phyloP scores from a whole-genome alignment of 2,888 invertebrate species.

The Leucozona laternaria region DNA sequence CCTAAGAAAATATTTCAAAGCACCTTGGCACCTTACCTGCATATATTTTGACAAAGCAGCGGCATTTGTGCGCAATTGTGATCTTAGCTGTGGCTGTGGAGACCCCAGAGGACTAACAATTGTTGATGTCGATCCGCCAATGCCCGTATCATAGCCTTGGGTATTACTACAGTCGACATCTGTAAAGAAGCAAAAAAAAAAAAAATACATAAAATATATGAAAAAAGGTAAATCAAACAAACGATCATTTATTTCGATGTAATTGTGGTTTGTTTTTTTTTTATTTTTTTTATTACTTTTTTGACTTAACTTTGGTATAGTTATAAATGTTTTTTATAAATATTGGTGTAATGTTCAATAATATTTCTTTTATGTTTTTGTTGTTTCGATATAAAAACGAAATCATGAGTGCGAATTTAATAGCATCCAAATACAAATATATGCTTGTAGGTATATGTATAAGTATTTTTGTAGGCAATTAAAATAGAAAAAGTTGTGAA shows the following conservation, averaged over 20 bases:
- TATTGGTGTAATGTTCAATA: slow-evolving; percentile 13
- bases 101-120: slow-evolving; percentile 84
- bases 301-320: not conserved
- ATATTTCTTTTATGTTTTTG: not conserved
- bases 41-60: slow-evolving; percentile 88
- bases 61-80: slow-evolving; percentile 88
- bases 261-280: slow-evolving; percentile 11
- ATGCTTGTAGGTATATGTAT: not conserved
- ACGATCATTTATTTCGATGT: slow-evolving; percentile 30
- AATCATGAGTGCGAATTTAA: not conserved
- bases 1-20: slow-evolving; percentile 28
- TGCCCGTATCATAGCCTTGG: slow-evolving; percentile 84
- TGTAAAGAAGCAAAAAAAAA: slow-evolving; percentile 40
- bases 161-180: slow-evolving; percentile 83
- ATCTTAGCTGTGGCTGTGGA: slow-evolving; percentile 84
- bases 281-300: not conserved
- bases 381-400: not conserved
- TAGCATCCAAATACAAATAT: not conserved
- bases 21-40: slow-evolving; percentile 84
- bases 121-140: slow-evolving; percentile 84
- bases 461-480: slow-evolving; percentile 14
- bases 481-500: slow-evolving; percentile 38
- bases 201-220: not conserved
- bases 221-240: slow-evolving; percentile 33
- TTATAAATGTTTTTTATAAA: not conserved